phyloP scores from a whole-genome alignment of 2,888 invertebrate species.

The Drosophila quinaria region DNA sequence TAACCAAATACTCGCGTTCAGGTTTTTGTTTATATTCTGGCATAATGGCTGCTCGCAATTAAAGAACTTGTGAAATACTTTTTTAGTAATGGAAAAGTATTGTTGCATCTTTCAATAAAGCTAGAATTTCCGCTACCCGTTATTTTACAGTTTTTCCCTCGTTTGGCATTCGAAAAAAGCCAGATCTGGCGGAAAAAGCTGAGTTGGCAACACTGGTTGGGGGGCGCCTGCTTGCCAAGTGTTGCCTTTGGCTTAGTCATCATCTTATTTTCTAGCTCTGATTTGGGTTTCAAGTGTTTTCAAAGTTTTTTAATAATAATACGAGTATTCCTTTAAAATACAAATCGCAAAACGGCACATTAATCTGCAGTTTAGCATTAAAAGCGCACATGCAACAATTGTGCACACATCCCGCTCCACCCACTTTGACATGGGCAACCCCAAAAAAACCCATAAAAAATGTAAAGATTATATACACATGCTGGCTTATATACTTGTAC shows the following conservation, averaged over 20 bases:
- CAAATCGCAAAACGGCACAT: conserved; percentile 24
- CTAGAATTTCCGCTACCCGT: too few relatives aligned
- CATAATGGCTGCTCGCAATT: too few relatives aligned
- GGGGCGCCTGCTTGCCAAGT: conserved; percentile 14
- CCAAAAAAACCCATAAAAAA: conserved; percentile 25
- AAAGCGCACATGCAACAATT: conserved; percentile 68
- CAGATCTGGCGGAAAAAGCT: too few relatives aligned
- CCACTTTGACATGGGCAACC: conserved; percentile 35
- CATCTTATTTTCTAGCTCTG: conserved; percentile 7
- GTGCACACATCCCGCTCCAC: conserved; percentile 32
- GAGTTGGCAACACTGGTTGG: neutral
- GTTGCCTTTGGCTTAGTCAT: conserved; percentile 28
- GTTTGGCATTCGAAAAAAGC: too few relatives aligned
- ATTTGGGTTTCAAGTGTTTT: conserved; percentile 35
- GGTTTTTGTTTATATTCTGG: too few relatives aligned
- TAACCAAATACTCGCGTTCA: too few relatives aligned
- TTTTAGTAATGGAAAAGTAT: too few relatives aligned
- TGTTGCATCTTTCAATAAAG: too few relatives aligned
- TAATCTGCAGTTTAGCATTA: conserved; percentile 26
- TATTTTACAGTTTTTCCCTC: too few relatives aligned
- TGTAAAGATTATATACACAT: conserved; percentile 45
- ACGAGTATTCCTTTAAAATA: conserved; percentile 9
- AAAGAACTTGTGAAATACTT: too few relatives aligned
- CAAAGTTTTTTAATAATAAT: conserved; percentile 11
- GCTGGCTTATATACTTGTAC: conserved; percentile 33